phyloP scores from a whole-genome alignment of 2,888 invertebrate species.

The Phragmatobia fuliginosa region DNA sequence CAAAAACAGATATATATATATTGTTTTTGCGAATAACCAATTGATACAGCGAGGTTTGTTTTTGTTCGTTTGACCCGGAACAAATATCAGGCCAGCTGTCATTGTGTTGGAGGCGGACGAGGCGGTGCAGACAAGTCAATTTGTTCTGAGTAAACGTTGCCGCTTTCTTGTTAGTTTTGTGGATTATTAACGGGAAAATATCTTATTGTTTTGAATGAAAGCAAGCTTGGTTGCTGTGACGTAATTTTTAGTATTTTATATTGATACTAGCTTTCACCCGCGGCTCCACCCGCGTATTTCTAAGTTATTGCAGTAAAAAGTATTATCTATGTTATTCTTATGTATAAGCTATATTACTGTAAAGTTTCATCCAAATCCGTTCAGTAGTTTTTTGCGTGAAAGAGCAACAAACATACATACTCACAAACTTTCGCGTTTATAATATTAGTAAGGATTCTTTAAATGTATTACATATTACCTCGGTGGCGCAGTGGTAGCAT shows the following conservation, averaged over 20 bases:
- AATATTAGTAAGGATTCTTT: too few species aligned
- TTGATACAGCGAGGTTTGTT: slow-evolving; percentile 38
- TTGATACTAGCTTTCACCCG: too few species aligned
- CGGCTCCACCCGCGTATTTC: too few species aligned
- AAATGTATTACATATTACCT: too few species aligned
- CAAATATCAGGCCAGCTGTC: slow-evolving; percentile 34
- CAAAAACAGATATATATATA: slow-evolving; percentile 22
- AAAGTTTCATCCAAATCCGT: too few species aligned
- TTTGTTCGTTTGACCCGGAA: slow-evolving; percentile 43
- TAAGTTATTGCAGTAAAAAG: too few species aligned
- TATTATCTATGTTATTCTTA: too few species aligned
- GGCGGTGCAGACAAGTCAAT: slow-evolving; percentile 1
- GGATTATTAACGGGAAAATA: background rate
- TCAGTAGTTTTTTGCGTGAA: too few species aligned
- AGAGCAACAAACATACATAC: too few species aligned
- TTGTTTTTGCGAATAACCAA: slow-evolving; percentile 6
- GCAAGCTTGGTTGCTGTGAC: background rate
- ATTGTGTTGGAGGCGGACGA: slow-evolving; percentile 14
- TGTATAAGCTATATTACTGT: too few species aligned
- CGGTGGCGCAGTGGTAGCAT: too few species aligned
- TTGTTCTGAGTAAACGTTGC: slow-evolving; percentile 1
- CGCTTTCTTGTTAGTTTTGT: background rate
- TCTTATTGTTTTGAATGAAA: background rate
- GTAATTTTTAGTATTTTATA: background rate
- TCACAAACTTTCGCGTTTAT: too few species aligned